Evolutionary conservation across 2,888 invertebrate species (phyloP).

Genomic region (Coenonympha arcania): DNA sequence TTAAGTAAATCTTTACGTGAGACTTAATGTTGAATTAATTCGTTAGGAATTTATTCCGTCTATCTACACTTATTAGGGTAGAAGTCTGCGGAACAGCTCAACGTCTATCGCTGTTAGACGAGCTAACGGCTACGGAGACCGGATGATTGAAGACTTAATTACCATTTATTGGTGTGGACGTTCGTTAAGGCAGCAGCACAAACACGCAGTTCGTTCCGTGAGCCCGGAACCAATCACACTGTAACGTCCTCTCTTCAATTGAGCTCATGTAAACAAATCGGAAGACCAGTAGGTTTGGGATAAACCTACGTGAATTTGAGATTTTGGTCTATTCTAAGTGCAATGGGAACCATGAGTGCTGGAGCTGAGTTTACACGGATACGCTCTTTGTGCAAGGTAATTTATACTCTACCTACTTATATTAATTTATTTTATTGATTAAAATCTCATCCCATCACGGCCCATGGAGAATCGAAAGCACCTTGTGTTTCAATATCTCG

Average conservation of each 20-base stretch:
- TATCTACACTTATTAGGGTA: neutral
- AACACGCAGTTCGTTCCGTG: slow-evolving; percentile 37
- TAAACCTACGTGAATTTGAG: neutral
- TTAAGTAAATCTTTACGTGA: no score
- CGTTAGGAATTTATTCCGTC: neutral
- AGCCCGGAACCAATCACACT: slow-evolving; percentile 34
- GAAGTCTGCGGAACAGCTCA: neutral
- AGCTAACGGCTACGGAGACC: slow-evolving; percentile 1
- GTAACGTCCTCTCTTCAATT: slow-evolving; percentile 25
- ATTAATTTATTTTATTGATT: neutral
- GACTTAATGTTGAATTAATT: no score
- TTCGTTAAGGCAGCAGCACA: slow-evolving; percentile 34
- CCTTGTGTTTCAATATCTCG: no score
- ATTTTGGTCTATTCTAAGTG: neutral
- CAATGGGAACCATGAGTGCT: neutral
- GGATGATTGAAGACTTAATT: slow-evolving; percentile 36
- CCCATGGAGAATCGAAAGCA: no score
- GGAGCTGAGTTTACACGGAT: slow-evolving; percentile 4
- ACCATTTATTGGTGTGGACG: slow-evolving; percentile 43
- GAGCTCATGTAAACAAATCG: slow-evolving; percentile 34
- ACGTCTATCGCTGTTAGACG: neutral
- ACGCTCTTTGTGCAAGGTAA: slow-evolving; percentile 24
- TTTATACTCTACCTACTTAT: neutral
- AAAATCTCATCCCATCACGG: no score
- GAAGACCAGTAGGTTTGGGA: slow-evolving; percentile 10